Conservation (phyloP, 2,113 vertebrate species). For the Tragelaphus scriptus region DNA sequence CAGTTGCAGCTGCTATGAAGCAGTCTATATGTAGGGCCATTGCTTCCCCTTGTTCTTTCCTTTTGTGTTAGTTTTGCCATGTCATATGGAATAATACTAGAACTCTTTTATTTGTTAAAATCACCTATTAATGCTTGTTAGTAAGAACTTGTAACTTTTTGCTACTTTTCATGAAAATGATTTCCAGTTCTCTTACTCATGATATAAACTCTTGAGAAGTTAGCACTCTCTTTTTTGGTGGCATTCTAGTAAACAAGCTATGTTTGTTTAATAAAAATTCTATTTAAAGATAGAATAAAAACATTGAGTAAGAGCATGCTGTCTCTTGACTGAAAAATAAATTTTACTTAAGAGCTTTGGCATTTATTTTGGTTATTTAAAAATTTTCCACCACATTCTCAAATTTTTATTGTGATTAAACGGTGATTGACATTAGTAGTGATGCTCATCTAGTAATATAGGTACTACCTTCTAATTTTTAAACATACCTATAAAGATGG, state of each 20-base stretch:
- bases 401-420: not conserved
- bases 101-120: not conserved
- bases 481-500: not conserved
- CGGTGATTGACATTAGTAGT: not conserved
- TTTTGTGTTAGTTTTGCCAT: not conserved
- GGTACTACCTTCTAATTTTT: not conserved
- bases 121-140: not conserved
- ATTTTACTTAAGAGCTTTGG: not conserved
- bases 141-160: not conserved
- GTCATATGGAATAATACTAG: not conserved
- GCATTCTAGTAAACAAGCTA: not conserved
- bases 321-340: not conserved
- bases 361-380: not conserved
- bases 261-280: not conserved
- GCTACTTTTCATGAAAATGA: not conserved
- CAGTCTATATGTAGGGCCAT: not conserved
- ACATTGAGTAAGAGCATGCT: not conserved
- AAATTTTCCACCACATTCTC: not conserved
- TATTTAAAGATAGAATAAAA: slow-evolving; percentile 35
- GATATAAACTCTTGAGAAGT: not conserved
- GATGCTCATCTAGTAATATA: not conserved
- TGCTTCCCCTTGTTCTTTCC: not conserved
- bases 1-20: not conserved
- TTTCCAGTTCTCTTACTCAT: not conserved
- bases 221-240: not conserved